Base-by-base conservation (phyloP, 2,888 invertebrate genomes). In the Scaptodrosophila latifasciaeformis region DNA sequence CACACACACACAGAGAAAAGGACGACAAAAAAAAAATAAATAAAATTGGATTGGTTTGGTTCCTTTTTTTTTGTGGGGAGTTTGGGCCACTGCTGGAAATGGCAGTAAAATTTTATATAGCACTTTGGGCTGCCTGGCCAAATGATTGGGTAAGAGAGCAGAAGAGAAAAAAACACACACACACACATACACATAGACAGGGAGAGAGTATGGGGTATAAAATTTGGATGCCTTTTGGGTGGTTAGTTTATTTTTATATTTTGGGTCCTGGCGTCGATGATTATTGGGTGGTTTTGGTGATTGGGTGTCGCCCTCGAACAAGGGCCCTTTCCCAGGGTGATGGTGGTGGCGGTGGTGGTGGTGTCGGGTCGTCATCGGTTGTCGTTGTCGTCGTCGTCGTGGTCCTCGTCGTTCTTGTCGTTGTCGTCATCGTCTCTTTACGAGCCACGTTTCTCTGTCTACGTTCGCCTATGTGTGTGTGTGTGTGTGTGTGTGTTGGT, bases 1-100 rank as follows among this genome's bases (percentile, higher is more conserved):
- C 34, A 43, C 24, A 39, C 39, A 27, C 24, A 47, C 9, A 47
- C 31, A n/a, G n/a, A 5, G 34, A 15, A 43, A 29, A 44, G n/a
- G 52, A 15, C 29, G 34, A 29, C 21, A 5, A 30, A 24, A 31
- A 49, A 30, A 10, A 7, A 43, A 29, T 15, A 27, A 43, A 68
- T 60, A 70, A 79, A 79, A 74, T 74, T 79, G 77, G 79, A 79
- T 74, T 79, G 79, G 80, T 65, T 79, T 76, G 78, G 69, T 72
- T 69, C 67, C 62, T 24, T 24, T 24, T 24, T 24, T 24, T 29
- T 29, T 17, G 12, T 17, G 42, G 17, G 19, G 42, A 4, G 21
- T 10, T 40, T 9, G 43, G 29, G 43, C n/a, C 12, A 7, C 27
- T 9, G 15, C n/a, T 12, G 27, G 43, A 10, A 63, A 64, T 50